These are phyloP conservation scores for Pachydiplax longipennis DNA, from an alignment of 2,888 invertebrate species.

Conservation along the genomic window DNA sequence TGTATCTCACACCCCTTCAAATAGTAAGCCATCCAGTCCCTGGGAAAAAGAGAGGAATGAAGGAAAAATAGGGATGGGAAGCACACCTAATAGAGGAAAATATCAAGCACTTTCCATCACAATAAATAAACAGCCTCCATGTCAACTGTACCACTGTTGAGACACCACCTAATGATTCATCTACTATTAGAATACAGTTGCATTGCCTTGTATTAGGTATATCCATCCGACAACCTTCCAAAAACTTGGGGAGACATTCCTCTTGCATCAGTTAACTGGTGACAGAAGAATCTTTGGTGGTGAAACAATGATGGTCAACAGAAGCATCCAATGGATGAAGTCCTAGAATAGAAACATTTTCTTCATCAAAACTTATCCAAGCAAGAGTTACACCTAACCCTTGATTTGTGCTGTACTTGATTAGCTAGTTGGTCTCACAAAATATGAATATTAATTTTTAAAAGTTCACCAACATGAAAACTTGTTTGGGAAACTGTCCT, in stretches of 20 bases:
- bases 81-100: constrained; percentile 18
- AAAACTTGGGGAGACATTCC: neutral
- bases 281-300: constrained; percentile 9
- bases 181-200: neutral
- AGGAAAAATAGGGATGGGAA: constrained; percentile 30
- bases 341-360: neutral
- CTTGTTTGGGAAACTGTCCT: too few relatives aligned
- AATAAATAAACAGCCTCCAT: constrained; percentile 37
- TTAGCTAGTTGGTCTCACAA: too few relatives aligned
- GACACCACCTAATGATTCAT: constrained; percentile 8
- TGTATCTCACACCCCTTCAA: neutral
- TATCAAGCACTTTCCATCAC: constrained; percentile 25
- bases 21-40: neutral
- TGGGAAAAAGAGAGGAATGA: neutral
- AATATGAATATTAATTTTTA: too few relatives aligned
- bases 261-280: neutral
- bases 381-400: too few relatives aligned
- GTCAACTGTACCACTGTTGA: neutral
- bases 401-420: too few relatives aligned
- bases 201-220: neutral
- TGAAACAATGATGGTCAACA: constrained; percentile 3
- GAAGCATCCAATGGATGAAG: constrained; percentile 30
- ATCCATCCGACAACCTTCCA: neutral
- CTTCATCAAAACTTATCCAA: neutral
- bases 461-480: too few relatives aligned